Base-by-base conservation (phyloP, 2,797 vertebrate genomes). In the Mastacembelus armatus region DNA sequence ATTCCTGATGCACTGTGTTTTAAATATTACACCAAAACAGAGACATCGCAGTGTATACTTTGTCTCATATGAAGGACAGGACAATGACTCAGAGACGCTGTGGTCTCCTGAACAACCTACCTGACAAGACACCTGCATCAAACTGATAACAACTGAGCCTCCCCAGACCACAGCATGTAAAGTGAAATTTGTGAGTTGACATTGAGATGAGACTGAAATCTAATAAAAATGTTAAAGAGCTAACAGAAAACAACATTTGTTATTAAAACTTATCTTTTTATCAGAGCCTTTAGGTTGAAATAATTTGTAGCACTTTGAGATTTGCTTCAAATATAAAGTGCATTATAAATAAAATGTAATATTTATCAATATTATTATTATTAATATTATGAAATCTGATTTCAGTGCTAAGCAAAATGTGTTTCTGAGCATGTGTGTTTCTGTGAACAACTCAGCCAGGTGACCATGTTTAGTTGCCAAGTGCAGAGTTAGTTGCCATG, bases 121-220 rank as follows among this genome's bases (percentile, higher is more conserved):
- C 10, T 60, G 42, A 68, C 39, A 40, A 69, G 74, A 71, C 59
- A 49, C 50, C 67, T 52, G 35, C 66, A 54, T 57, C 21, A 33
- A 70, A 69, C 27, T 24, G 60, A 40, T 16, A 5, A 26, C 26
- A 33, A 14, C 30, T n/a, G 42, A 52, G 38, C 11, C 7, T 14
- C 4, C 12, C n/a, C 47, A 36, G 33, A 47, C 15, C 22, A 19
- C 32, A 16, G 3, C 22, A 3, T 27, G 15, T n/a, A 60, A 44
- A 21, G 29, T 12, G 4, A 19, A 33, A 59, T 43, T 5, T 40
- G 30, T 54, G 18, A 38, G 24, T 33, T 35, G 30, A 6, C 10
- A 55, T 45, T 40, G 7, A 54, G 36, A 47, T 14, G 27, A 26
- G 5, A 24, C 24, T 35, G 51, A 55, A 21, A 36, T 16, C 10